Evolutionary conservation across 1,140 invertebrate genomes (phyloP).

Genomic region (Latrodectus geometricus): DNA sequence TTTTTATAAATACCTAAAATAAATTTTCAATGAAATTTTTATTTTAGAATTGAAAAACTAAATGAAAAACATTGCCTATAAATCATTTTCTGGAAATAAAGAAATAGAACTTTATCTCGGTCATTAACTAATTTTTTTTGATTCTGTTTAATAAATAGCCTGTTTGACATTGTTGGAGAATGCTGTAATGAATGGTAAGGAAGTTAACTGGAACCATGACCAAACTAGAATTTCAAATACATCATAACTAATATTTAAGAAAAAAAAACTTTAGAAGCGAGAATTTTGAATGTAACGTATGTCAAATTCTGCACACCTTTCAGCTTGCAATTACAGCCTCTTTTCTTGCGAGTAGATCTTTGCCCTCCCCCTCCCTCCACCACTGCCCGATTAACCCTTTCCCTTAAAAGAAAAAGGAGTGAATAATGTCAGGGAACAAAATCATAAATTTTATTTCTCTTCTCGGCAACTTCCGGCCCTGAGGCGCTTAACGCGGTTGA

Average conservation of each 20-base stretch:
- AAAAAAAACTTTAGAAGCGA: neutral
- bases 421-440: constrained; percentile 31
- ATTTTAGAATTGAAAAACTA: no score
- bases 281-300: neutral
- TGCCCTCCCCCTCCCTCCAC: neutral
- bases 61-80: no score
- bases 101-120: neutral
- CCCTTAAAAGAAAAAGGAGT: neutral
- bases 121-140: neutral
- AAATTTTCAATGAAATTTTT: no score
- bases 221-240: neutral
- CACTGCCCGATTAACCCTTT: neutral
- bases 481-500: neutral
- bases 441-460: constrained; percentile 21
- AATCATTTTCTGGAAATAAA: no score
- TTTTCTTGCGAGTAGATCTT: neutral
- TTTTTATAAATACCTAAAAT: no score
- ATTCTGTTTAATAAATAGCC: neutral
- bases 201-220: neutral
- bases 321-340: constrained; percentile 10
- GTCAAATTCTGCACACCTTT: constrained; percentile 46
- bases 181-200: neutral
- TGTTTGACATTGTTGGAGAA: neutral
- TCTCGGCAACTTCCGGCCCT: constrained; percentile 29
- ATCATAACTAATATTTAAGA: neutral